These are phyloP conservation scores for Hippasteria phrygiana DNA, from an alignment of 53 echinoderm and acorn worm genomes.

Conservation along the genomic window DNA sequence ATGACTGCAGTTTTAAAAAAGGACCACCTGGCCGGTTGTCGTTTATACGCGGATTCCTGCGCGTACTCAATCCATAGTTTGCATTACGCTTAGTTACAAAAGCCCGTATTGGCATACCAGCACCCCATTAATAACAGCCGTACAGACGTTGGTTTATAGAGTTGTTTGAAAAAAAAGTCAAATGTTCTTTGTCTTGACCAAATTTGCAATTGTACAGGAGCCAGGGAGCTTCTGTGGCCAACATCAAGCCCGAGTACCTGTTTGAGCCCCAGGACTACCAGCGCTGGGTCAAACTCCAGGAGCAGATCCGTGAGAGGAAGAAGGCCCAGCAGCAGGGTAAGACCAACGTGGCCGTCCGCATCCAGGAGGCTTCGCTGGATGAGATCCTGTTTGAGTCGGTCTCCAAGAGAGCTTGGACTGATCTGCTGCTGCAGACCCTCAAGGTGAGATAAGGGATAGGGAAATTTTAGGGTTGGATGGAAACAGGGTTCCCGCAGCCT, in stretches of 20 bases:
- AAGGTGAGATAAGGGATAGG: constrained; percentile 70
- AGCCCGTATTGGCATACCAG: too few species aligned
- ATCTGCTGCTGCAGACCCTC: constrained; percentile 91
- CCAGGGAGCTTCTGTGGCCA: constrained; percentile 95
- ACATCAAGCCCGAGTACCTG: constrained; percentile 96
- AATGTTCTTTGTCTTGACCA: neutral
- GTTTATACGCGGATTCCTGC: too few species aligned
- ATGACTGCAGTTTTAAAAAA: too few species aligned
- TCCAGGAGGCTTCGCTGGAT: constrained; percentile 80
- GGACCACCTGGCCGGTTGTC: too few species aligned
- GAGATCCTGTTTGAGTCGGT: constrained; percentile 93
- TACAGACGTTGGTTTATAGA: too few species aligned
- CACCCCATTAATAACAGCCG: too few species aligned
- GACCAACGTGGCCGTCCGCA: constrained; percentile 76
- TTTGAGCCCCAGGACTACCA: constrained; percentile 97
- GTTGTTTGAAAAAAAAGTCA: neutral
- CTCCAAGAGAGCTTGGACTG: constrained; percentile 98
- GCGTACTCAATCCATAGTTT: too few species aligned
- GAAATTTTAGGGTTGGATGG: neutral
- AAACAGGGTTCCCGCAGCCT: too few species aligned
- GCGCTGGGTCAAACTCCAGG: constrained; percentile 92
- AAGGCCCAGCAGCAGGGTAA: constrained; percentile 76
- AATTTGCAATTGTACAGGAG: constrained; percentile 68
- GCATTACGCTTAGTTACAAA: too few species aligned
- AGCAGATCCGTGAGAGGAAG: constrained; percentile 83